Conservation (phyloP, 1,140 invertebrate species). For the Achatina immaculata region DNA sequence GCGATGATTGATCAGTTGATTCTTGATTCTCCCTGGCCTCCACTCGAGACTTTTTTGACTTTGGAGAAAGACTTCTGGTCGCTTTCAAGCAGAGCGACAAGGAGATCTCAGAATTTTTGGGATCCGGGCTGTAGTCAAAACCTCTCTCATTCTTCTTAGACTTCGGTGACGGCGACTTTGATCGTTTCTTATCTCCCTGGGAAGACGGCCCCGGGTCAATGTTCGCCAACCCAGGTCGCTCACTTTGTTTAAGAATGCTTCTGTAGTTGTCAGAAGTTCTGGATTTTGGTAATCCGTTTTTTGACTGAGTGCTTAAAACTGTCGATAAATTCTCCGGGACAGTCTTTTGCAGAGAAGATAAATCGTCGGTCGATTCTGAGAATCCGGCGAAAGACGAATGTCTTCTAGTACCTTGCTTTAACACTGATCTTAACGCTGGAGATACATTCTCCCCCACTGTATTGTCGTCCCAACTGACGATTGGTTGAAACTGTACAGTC, state of each 20-base stretch:
- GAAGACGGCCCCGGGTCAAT: neutral
- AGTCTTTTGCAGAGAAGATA: neutral
- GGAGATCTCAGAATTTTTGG: slow-evolving; percentile 7
- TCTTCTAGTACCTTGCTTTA: slow-evolving; percentile 28
- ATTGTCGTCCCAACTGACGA: slow-evolving; percentile 32
- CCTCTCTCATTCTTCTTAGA: slow-evolving; percentile 23
- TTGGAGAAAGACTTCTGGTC: slow-evolving; percentile 31
- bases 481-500: slow-evolving; percentile 35
- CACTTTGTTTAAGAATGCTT: slow-evolving; percentile 35
- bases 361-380: slow-evolving; percentile 17
- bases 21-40: neutral
- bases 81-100: slow-evolving; percentile 36
- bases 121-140: slow-evolving; percentile 16
- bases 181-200: slow-evolving; percentile 20
- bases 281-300: slow-evolving; percentile 36
- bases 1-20: neutral
- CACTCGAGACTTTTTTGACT: slow-evolving; percentile 17
- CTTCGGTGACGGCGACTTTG: slow-evolving; percentile 34
- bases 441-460: slow-evolving; percentile 12
- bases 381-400: slow-evolving; percentile 38
- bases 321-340: neutral
- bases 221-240: neutral
- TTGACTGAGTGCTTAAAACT: slow-evolving; percentile 6
- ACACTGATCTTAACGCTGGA: slow-evolving; percentile 26
- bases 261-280: slow-evolving; percentile 35